Evolutionary conservation across 2,113 vertebrate species (phyloP).

Genomic region (Cephalophus harveyi): DNA sequence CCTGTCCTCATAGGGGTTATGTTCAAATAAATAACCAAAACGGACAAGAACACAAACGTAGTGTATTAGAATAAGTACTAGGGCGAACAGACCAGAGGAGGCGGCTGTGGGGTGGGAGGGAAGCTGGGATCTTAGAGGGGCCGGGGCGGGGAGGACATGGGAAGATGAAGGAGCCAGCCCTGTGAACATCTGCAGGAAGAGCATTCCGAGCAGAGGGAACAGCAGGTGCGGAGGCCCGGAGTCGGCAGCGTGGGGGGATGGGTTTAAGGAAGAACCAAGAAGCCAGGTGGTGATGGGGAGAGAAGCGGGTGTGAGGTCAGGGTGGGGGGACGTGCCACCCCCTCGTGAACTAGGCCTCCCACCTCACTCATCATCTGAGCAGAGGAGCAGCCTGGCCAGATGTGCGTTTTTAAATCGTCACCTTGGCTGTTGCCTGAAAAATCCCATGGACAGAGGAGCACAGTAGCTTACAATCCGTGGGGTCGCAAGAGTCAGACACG

Average conservation of each 20-base stretch:
- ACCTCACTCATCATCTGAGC: not conserved
- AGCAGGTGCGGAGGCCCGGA: not conserved
- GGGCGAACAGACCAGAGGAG: rapidly evolving
- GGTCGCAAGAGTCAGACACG: rapidly evolving
- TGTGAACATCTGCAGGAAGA: not conserved
- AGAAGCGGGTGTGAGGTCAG: rapidly evolving
- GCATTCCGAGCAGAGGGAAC: not conserved
- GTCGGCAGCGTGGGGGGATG: rapidly evolving
- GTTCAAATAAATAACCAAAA: not conserved
- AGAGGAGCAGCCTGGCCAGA: not conserved
- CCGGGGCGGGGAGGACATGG: not conserved
- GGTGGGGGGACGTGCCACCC: rapidly evolving
- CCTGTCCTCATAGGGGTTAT: not conserved
- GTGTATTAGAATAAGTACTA: rapidly evolving
- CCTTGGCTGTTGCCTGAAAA: not conserved
- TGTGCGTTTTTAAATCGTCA: not conserved
- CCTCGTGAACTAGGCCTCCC: not conserved
- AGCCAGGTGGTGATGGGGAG: not conserved
- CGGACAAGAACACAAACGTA: rapidly evolving
- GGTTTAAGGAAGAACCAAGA: not conserved
- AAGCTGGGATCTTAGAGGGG: not conserved
- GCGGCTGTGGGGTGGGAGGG: not conserved
- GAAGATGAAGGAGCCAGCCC: not conserved
- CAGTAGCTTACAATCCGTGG: not conserved
- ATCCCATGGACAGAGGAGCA: not conserved